Evolutionary conservation across 2,888 invertebrate genomes (phyloP), one percentile per base, ranked within the genome.

Genomic region (Cephalotes varians): DNA sequence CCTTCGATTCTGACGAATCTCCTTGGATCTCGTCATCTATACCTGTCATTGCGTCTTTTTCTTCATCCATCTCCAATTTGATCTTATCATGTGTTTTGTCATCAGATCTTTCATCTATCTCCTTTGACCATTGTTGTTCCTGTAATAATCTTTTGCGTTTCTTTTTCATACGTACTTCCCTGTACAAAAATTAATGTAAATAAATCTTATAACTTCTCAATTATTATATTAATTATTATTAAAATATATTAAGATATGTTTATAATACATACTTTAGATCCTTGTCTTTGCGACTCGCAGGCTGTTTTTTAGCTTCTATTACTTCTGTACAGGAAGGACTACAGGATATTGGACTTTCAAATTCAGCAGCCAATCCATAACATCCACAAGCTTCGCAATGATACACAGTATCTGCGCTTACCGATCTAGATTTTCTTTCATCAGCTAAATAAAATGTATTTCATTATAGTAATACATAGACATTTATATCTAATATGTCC

Each of bases 331-430:
- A 98, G 1, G 96, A 95, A 71, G 96, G 95, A 93, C 97, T 97
- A 93, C 97, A 98, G 94, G 96, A 97, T 94, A 96, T 96, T 9
- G 97, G 96, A 84, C 96, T 97, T 81, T 97, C 96, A 93, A 98
- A 98, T 92, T 98, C 98, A 0, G 97, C 96, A 2, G 97, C 96
- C 93, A 98, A 96, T 15, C 98, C 98, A 93, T 97, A 98, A 92
- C 97, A 97, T 6, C 98, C 98, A 94, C 98, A 98, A 60, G 97
- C 97, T 84, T 97, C 96, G 93, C 98, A 98, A 73, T 97, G 96
- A 91, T 96, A 97, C 88, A 98, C 95, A 60, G 97, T 97, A 91
- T 97, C 97, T 0, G 96, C 95, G n/a, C 96, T 95, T 18, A 95
- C 95, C 0, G 96, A 95, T 72, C 94, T 90, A 1, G 91, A 86